A percentile compares a stretch with the other conserved stretches of the same genome.
Evolutionary conservation across 2,113 vertebrate genomes (phyloP).

Genomic region (Camelus bactrianus): DNA sequence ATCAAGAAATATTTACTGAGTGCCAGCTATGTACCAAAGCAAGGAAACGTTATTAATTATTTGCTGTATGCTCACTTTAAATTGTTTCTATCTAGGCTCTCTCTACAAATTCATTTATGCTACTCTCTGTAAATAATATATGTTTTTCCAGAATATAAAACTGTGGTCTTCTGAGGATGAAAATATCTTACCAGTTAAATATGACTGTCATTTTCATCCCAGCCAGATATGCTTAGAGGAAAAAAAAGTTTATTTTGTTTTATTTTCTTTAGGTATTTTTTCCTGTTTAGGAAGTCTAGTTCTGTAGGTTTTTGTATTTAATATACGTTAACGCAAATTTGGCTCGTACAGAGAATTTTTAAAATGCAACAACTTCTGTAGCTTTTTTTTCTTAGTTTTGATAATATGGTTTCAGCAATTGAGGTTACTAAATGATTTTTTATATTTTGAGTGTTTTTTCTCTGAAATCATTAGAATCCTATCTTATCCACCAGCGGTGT

Average conservation of each 20-base stretch:
- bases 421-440: constrained; percentile 9
- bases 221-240: constrained; percentile 1
- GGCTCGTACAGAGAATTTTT: not conserved
- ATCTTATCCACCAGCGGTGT: not conserved
- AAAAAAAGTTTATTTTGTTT: not conserved
- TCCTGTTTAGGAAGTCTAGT: not conserved
- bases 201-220: constrained; percentile 20
- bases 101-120: not conserved
- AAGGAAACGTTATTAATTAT: not conserved
- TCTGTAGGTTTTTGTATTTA: not conserved
- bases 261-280: constrained; percentile 12
- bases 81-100: not conserved
- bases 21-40: not conserved
- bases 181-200: constrained; percentile 14
- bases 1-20: constrained; percentile 28
- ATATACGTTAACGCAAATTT: constrained; percentile 27
- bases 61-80: not conserved
- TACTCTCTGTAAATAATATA: constrained; percentile 40
- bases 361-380: constrained; percentile 13
- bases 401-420: not conserved
- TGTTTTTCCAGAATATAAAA: not conserved
- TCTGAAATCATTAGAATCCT: constrained; percentile 20
- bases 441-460: constrained; percentile 25
- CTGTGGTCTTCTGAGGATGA: not conserved
- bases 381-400: not conserved